Percentiles rank a stretch among this genome's conserved stretches.
These are phyloP conservation scores for Penaeus vannamei DNA, from an alignment of 1,140 invertebrate genomes.

Conservation along the genomic window DNA sequence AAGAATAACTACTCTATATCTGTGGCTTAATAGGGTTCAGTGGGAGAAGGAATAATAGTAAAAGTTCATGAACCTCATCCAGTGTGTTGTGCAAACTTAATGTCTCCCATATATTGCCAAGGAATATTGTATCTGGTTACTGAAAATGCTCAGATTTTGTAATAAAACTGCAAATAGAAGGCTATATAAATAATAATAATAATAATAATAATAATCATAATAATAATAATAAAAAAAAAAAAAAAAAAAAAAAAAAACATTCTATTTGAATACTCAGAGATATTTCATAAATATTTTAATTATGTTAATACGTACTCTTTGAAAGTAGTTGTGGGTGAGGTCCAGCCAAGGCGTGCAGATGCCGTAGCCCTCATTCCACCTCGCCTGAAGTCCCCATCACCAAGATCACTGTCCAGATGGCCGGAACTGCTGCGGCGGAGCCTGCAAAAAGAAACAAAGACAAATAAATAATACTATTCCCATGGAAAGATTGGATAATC, in stretches of 20 bases:
- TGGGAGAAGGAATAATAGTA: too few species aligned
- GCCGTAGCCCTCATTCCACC: constrained; percentile 84
- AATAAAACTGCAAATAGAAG: background rate
- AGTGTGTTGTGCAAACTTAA: background rate
- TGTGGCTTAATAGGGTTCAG: too few species aligned
- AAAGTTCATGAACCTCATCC: too few species aligned
- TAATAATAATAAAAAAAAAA: background rate
- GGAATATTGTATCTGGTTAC: too few species aligned
- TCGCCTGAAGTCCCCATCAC: constrained; percentile 79
- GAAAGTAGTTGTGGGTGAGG: constrained; percentile 67
- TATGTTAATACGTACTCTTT: constrained; percentile 49
- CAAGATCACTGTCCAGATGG: constrained; percentile 78
- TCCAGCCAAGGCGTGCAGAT: constrained; percentile 82
- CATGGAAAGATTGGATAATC: too few species aligned
- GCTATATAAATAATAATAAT: too few species aligned
- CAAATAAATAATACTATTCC: too few species aligned
- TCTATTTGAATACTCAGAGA: too few species aligned
- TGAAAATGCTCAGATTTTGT: background rate
- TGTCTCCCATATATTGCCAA: background rate
- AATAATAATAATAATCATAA: too few species aligned
- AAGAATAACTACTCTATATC: too few species aligned
- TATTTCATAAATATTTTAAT: background rate
- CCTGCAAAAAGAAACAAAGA: constrained; percentile 69
- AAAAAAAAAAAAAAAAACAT: background rate
- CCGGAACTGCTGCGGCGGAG: constrained; percentile 82